Evolutionary conservation across 2,797 vertebrate species (phyloP).

Genomic region (Pseudochaenichthys georgianus): DNA sequence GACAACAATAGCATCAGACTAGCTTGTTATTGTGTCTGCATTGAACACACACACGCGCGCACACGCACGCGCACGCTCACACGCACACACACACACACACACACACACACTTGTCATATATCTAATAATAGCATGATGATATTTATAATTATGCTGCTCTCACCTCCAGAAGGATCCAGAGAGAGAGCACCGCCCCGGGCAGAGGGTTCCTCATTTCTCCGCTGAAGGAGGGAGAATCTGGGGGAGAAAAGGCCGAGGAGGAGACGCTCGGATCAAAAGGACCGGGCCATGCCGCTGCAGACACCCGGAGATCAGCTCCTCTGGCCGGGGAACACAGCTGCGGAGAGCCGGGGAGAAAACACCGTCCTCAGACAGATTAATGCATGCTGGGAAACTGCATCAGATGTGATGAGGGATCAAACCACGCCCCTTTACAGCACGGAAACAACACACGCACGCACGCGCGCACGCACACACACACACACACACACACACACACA

Average conservation of each 20-base stretch:
- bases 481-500: no score
- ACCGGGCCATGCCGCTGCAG: conserved; percentile 47
- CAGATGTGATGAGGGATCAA: conserved; percentile 2
- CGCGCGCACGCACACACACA: background rate
- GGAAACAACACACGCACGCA: background rate
- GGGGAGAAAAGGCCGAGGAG: conserved; percentile 11
- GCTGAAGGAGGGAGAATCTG: conserved; percentile 38
- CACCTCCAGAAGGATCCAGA: conserved; percentile 63
- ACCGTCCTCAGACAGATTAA: conserved; percentile 32
- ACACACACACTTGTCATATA: no score
- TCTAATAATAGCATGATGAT: no score
- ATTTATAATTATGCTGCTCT: no score
- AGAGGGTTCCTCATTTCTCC: conserved; percentile 59
- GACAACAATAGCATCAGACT: conserved; percentile 3
- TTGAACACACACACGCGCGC: background rate
- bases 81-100: no score
- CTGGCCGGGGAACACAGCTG: background rate
- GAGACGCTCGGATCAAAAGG: conserved; percentile 17
- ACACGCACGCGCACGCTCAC: no score
- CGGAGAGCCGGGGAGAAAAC: no score
- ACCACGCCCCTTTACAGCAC: conserved; percentile 43
- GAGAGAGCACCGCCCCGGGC: conserved; percentile 44
- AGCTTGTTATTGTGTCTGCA: background rate
- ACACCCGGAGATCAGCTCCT: background rate
- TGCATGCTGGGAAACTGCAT: conserved; percentile 39